Evolutionary conservation across 1,140 invertebrate species (phyloP), one percentile per base, ranked within the genome.

Genomic region (Neoseiulus cucumeris): DNA sequence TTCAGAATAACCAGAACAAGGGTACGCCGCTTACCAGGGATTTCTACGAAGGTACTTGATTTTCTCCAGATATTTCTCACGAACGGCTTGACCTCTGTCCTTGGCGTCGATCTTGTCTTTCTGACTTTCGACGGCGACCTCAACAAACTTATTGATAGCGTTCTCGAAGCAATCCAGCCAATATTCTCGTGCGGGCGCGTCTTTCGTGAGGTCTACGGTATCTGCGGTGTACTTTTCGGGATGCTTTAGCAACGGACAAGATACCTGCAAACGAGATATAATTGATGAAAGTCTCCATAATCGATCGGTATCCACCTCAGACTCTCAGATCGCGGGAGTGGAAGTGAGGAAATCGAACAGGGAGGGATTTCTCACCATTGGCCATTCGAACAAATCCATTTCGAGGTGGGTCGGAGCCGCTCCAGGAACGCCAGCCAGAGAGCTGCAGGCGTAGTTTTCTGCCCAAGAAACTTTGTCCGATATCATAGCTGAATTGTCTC

Each of bases 141-240:
- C 29, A 25, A 5, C 30, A 0, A 79, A 78, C 71, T 77, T 76
- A 22, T 74, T 72, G 30, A 76, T 75, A 51, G 87, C 84, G 70
- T 88, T 83, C 73, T 90, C 84, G 73, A 96, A 89, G 74, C 90
- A 93, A 64, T 84, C 79, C 51, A 96, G 77, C 93, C 93, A 97
- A 77, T 96, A 96, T 68, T 86, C 82, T 70, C 90, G 81, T 20
- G 91, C 91, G 75, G 88, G 86, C 68, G 80, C 78, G 77, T 95
- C 89, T 71, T 83, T 79, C 55, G 85, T 83, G 14, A 96, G 79
- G 78, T 96, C 88, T 64, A 91, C 84, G 20, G 87, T 89, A 75
- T 96, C 91, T 18, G 91, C 88, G 73, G 83, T 81, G 76, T 95
- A 95, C 71, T 75, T 76, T 44, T 73, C 70, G 9, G 82, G 79